Conservation (phyloP, 2,113 vertebrate species). For the Osmerus mordax region DNA sequence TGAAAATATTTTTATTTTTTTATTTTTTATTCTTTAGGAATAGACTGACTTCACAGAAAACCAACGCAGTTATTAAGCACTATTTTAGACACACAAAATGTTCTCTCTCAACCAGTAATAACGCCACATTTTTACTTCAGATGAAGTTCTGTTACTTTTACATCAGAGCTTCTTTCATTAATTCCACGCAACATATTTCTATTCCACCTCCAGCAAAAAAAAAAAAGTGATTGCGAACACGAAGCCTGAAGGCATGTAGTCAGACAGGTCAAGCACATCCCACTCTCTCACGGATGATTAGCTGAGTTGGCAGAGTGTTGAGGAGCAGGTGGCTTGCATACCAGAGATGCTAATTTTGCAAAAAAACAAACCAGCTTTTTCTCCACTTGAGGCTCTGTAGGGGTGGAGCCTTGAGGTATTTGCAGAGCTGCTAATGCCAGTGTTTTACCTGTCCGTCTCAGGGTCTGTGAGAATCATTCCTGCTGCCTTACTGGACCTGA, state of each 20-base stretch:
- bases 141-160: neutral
- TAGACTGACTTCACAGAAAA: neutral
- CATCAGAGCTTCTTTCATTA: neutral
- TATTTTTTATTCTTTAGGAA: neutral
- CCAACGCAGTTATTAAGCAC: neutral
- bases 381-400: constrained; percentile 17
- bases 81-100: too few species aligned
- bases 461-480: constrained; percentile 20
- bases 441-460: constrained; percentile 32
- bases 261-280: constrained; percentile 56
- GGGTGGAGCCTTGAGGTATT: constrained; percentile 19
- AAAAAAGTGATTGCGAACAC: constrained; percentile 24
- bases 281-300: constrained; percentile 56
- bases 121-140: neutral
- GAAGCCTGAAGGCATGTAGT: constrained; percentile 46
- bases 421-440: constrained; percentile 23
- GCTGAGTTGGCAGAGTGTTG: constrained; percentile 51
- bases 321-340: constrained; percentile 52
- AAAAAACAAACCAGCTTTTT: constrained; percentile 6
- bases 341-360: constrained; percentile 53
- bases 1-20: neutral
- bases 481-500: constrained; percentile 30
- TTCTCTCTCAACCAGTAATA: too few species aligned
- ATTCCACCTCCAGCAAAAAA: constrained; percentile 31
- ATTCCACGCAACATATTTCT: constrained; percentile 33